Percentiles rank a stretch among this genome's conserved stretches.
Conservation (phyloP, 2,888 invertebrate species). For the Helleia helle region DNA sequence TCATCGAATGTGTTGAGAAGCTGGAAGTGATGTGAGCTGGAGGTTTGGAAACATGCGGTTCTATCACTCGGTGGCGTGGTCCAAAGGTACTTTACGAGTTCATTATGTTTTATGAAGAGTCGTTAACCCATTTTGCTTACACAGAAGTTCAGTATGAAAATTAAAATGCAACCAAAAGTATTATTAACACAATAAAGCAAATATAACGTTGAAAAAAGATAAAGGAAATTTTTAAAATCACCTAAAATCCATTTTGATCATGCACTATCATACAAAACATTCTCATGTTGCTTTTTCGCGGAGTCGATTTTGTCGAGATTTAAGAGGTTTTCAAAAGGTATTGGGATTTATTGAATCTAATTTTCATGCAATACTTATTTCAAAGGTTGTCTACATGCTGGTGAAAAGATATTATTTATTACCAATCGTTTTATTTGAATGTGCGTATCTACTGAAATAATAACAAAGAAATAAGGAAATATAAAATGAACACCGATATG, state of each 20-base stretch:
- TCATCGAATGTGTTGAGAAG: conserved; percentile 67
- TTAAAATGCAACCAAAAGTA: conserved; percentile 23
- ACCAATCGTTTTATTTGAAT: conserved; percentile 37
- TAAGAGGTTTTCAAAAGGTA: background rate
- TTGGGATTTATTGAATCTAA: conserved; percentile 24
- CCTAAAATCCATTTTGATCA: conserved; percentile 24
- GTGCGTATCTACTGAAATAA: conserved; percentile 44
- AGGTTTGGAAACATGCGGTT: conserved; percentile 71
- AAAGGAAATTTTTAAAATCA: conserved; percentile 22
- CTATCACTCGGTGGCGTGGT: conserved; percentile 75
- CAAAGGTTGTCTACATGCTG: conserved; percentile 58
- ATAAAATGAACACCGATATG: conserved; percentile 48
- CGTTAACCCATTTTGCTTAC: conserved; percentile 29
- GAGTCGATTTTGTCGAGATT: conserved; percentile 15
- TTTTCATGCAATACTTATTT: conserved; percentile 57
- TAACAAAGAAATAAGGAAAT: conserved; percentile 30
- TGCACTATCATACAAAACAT: conserved; percentile 31
- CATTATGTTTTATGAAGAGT: conserved; percentile 54
- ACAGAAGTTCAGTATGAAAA: conserved; percentile 21
- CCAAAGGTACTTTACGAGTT: conserved; percentile 64
- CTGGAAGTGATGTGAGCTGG: conserved; percentile 72
- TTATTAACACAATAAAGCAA: conserved; percentile 21
- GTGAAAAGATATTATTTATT: conserved; percentile 24
- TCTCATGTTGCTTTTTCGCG: conserved; percentile 12
- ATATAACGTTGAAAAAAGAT: conserved; percentile 24